These are phyloP conservation scores for Thamnaconus septentrionalis DNA, from an alignment of 2,113 vertebrate species.

Conservation along the genomic window DNA sequence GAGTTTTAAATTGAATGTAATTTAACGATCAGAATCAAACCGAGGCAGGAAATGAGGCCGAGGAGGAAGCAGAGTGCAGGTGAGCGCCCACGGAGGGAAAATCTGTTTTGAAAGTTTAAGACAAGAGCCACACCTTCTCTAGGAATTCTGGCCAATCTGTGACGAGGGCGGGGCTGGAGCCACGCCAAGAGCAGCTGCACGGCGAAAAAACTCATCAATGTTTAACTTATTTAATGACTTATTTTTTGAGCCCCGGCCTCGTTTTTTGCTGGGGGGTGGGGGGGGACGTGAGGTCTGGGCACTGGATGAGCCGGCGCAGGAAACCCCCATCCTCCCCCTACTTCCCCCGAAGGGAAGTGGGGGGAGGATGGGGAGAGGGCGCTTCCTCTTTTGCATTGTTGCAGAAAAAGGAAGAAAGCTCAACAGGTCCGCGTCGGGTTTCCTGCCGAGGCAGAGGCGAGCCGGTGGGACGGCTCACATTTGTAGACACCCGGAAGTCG, in stretches of 20 bases:
- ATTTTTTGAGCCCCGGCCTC: background rate
- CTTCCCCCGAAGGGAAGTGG: background rate
- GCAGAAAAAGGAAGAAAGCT: constrained; percentile 70
- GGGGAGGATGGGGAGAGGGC: constrained; percentile 31
- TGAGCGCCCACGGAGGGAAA: constrained; percentile 1
- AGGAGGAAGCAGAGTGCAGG: background rate
- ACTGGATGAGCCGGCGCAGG: no score
- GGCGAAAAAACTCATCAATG: constrained; percentile 53
- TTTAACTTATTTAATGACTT: constrained; percentile 57
- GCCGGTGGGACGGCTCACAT: constrained; percentile 49
- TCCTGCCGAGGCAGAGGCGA: constrained; percentile 49
- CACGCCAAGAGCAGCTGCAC: constrained; percentile 44
- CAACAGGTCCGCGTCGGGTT: constrained; percentile 59
- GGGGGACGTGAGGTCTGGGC: constrained; percentile 37
- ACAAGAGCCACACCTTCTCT: background rate
- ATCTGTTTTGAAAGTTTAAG: constrained; percentile 2
- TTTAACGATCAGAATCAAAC: no score
- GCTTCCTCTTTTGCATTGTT: constrained; percentile 72
- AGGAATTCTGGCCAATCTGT: constrained; percentile 48
- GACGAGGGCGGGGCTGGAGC: constrained; percentile 58
- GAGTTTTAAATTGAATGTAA: no score
- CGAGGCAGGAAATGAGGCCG: no score
- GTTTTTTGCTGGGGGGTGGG: constrained; percentile 6
- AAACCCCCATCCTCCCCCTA: no score
- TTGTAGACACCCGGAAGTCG: constrained; percentile 55